phyloP scores from a whole-genome alignment of 1,140 invertebrate species.

The Panagrolaimus sp. region DNA sequence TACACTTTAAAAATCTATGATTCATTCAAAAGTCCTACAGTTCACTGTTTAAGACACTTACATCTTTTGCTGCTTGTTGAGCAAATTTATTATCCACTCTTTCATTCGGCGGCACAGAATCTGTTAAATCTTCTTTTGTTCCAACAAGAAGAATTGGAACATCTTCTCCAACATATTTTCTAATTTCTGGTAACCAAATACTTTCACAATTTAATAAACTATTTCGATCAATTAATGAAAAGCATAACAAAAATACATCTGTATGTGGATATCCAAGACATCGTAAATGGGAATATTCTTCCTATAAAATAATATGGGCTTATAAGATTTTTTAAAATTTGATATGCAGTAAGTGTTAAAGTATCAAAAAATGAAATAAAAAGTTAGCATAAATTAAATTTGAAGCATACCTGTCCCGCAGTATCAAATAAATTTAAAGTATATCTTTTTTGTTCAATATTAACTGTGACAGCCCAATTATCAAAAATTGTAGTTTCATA shows the following conservation, averaged over 20 bases:
- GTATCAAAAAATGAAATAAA: too few species aligned
- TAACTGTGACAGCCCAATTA: slow-evolving; percentile 14
- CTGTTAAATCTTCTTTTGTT: slow-evolving; percentile 21
- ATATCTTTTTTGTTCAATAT: slow-evolving; percentile 11
- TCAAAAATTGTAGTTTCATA: slow-evolving; percentile 26
- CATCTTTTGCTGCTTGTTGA: slow-evolving; percentile 6
- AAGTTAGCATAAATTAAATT: too few species aligned
- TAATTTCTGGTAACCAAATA: slow-evolving; percentile 25
- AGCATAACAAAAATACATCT: slow-evolving; percentile 26
- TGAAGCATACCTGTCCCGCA: background rate
- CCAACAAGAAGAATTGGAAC: slow-evolving; percentile 22
- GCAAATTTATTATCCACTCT: slow-evolving; percentile 22
- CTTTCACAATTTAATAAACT: slow-evolving; percentile 13
- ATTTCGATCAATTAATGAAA: slow-evolving; percentile 23
- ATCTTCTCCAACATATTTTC: slow-evolving; percentile 19
- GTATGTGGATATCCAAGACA: slow-evolving; percentile 18
- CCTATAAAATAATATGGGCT: too few species aligned
- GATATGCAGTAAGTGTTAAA: too few species aligned
- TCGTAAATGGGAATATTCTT: slow-evolving; percentile 19
- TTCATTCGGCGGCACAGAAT: background rate
- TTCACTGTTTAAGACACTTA: background rate
- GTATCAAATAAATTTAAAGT: slow-evolving; percentile 27
- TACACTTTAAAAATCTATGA: too few species aligned
- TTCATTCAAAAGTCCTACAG: too few species aligned
- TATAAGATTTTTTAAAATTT: too few species aligned